Base-by-base conservation (phyloP, 2,113 vertebrate species). In the Tor tambroides region DNA sequence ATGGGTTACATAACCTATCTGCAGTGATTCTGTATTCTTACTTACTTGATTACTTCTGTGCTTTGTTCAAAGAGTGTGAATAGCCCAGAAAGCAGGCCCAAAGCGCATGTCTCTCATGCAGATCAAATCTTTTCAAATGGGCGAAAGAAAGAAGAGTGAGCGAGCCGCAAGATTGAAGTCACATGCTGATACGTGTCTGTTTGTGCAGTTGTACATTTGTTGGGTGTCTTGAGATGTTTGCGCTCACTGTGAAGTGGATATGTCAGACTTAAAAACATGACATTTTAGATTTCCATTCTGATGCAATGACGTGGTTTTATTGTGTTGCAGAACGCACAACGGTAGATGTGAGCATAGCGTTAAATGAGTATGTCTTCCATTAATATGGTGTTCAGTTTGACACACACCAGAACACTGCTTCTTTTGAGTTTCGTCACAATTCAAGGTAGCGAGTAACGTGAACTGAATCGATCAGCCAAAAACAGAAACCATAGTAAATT, bases 401-500 rank as follows among this genome's bases (percentile, higher is more conserved):
- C 63, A 61, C 54, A 79, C 79, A 67, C 86, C 38, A 82, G 35
- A 82, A 82, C 79, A 75, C 38, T 65, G 75, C 41, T 81, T 80
- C n/a, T 8, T 28, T 46, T 46, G 41, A 80, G 28, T 67, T 83
- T 69, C 5, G 26, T 80, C 32, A 38, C 46, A 35, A 43, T 23
- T 21, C 65, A 56, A 76, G 56, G 56, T 89, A 90, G 90, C 46
- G 59, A 91, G 87, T 74, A 89, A 89, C 83, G 56, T 84, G 78
- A 85, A 72, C 38, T 54, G 38, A 87, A 89, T 78, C 84, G 87
- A 92, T 85, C 87, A 88, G 87, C 86, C 89, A 90, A 87, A 92
- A 91, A 82, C 85, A 88, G 82, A 92, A 81, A 89, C 65, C 81
- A 30, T 84, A 90, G 88, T 78, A 85, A 91, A 88, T 56, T 14